These are phyloP conservation scores for Nemurella pictetii DNA, from an alignment of 2,888 invertebrate genomes.

Conservation along the genomic window DNA sequence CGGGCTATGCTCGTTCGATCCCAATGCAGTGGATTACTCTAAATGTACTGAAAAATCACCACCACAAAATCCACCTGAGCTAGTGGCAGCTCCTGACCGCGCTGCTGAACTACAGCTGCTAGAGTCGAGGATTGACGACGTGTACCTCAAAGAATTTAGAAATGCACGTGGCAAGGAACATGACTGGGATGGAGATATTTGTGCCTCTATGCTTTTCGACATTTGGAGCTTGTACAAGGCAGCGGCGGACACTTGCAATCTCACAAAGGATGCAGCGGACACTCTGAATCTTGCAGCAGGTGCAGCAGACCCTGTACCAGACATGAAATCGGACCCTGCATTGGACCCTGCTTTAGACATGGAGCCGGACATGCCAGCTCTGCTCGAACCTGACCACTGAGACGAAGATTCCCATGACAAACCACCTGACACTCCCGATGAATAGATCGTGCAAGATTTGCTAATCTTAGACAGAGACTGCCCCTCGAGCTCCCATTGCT, in stretches of 20 bases:
- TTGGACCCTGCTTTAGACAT: no score
- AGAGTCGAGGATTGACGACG: not conserved
- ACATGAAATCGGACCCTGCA: no score
- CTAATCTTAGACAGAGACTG: no score
- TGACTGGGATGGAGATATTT: not conserved
- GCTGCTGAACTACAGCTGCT: not conserved
- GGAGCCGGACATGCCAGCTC: no score
- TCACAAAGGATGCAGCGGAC: not conserved
- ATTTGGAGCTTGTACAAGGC: not conserved
- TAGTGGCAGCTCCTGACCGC: not conserved
- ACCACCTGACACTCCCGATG: no score
- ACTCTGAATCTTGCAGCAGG: not conserved
- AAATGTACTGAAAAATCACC: constrained; percentile 37
- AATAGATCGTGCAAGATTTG: no score
- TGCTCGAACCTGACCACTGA: no score
- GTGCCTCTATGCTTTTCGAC: not conserved
- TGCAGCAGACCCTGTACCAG: not conserved
- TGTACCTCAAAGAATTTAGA: not conserved
- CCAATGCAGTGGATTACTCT: constrained; percentile 39
- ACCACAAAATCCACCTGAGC: not conserved
- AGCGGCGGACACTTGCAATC: not conserved
- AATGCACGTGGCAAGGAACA: not conserved
- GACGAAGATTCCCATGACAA: no score
- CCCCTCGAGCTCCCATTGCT: no score
- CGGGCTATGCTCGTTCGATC: constrained; percentile 41